Conservation (phyloP, 2,113 vertebrate species). For the Phalacrocorax aristotelis region DNA sequence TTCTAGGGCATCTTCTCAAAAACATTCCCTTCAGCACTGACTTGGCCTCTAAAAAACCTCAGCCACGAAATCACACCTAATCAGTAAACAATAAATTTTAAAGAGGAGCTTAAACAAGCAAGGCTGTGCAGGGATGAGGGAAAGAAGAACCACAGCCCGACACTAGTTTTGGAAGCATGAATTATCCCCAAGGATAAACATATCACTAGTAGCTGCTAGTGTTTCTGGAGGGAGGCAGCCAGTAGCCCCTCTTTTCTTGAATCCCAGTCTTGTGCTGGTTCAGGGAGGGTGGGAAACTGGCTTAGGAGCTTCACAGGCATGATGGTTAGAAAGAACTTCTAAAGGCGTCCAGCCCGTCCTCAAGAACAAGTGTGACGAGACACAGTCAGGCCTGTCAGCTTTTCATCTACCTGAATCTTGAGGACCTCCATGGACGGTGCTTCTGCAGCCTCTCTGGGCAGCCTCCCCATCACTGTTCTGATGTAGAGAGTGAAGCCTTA, state of each 20-base stretch:
- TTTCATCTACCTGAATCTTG: neutral
- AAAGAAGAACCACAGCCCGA: neutral
- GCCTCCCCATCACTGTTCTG: neutral
- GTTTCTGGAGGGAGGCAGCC: neutral
- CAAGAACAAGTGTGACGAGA: neutral
- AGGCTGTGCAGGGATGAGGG: neutral
- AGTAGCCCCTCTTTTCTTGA: neutral
- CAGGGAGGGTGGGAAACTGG: neutral
- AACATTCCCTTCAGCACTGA: fast-evolving
- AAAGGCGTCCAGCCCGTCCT: neutral
- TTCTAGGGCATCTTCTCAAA: neutral
- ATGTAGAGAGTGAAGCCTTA: neutral
- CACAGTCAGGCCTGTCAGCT: fast-evolving
- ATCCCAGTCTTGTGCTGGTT: neutral
- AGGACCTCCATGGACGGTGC: neutral
- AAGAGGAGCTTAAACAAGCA: neutral
- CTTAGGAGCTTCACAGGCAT: neutral
- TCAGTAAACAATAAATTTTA: fast-evolving
- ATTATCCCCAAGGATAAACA: neutral
- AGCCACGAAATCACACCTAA: neutral
- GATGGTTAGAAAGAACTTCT: neutral
- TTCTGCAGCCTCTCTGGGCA: neutral
- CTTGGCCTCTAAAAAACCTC: neutral
- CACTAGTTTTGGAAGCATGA: neutral
- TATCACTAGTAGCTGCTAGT: neutral